These are phyloP conservation scores for Margarornis squamiger DNA, from an alignment of 2,797 vertebrate species.

Conservation along the genomic window DNA sequence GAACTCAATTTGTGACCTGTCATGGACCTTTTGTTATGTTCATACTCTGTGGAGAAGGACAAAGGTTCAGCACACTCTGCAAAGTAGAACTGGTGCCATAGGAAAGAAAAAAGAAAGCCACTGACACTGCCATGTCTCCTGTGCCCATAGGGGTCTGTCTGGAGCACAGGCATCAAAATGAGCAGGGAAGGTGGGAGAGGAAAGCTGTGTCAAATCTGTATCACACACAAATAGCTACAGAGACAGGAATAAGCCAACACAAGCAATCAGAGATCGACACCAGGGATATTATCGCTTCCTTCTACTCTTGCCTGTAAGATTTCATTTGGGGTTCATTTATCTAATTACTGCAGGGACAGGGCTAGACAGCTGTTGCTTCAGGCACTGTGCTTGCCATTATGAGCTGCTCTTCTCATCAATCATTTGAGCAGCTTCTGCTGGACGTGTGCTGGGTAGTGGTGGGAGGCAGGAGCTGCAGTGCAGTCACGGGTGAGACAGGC, in stretches of 20 bases:
- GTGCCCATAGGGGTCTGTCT: background rate
- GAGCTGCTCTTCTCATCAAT: slow-evolving; percentile 59
- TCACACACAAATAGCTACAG: background rate
- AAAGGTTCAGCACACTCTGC: background rate
- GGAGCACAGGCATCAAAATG: background rate
- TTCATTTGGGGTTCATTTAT: slow-evolving; percentile 47
- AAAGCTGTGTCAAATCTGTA: background rate
- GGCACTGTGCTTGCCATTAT: slow-evolving; percentile 46
- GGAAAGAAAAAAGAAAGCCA: background rate
- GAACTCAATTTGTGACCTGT: background rate
- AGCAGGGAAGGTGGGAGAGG: background rate
- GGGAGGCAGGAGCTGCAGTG: background rate
- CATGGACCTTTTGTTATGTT: background rate
- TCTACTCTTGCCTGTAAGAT: background rate
- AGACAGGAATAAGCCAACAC: background rate
- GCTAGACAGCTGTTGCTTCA: slow-evolving; percentile 54
- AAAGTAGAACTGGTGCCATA: background rate
- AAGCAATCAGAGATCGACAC: background rate
- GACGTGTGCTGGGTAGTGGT: background rate
- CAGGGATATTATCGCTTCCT: background rate
- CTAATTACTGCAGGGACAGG: slow-evolving; percentile 37
- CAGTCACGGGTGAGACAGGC: background rate
- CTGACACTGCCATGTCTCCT: background rate
- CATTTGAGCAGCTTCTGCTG: slow-evolving; percentile 44
- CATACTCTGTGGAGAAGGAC: background rate